Evolutionary conservation across 2,888 invertebrate species (phyloP), one percentile per base, ranked within the genome.

Genomic region (Sminthurinus aureus): DNA sequence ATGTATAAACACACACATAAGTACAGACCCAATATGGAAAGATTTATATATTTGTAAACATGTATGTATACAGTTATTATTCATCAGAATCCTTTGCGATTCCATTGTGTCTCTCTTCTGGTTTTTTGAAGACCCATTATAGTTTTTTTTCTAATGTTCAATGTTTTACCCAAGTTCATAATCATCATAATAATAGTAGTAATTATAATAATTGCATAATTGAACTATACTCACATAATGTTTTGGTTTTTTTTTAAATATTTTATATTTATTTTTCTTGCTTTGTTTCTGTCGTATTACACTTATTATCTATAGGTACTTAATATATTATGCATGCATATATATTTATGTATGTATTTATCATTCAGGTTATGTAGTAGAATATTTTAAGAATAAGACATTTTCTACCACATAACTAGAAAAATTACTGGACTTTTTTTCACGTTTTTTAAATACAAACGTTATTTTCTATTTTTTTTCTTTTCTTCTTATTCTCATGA

Each of bases 391-490:
- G n/a, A n/a, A n/a, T n/a, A n/a, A n/a, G n/a, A n/a, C n/a, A n/a
- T n/a, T n/a, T 38, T 38, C 38, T 38, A 38, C 38, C 6, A 77
- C 52, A 52, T 77, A 51, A 77, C 52, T 38, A 4, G 38, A 38
- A 38, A 38, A 38, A 69, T 82, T 82, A 82, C 78, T 82, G 82
- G 82, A 82, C 82, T 82, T 76, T 82, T 81, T 75, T 73, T 66
- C 82, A 82, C 74, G 79, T 84, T 85, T 86, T 86, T 83, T 86
- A 85, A 86, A 85, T 84, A 86, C 84, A 84, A 84, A 84, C 85
- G 84, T 84, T 78, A 84, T 80, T n/a, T 51, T 84, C 80, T 84
- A 83, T 52, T 78, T 50, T 50, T 81, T 83, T 83, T 38, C 38
- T 38, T 38, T 38, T 38, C 38, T 38, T 38, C 83, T 75, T 81